A percentile compares a stretch with the other conserved stretches of the same genome.
Evolutionary conservation across 2,888 invertebrate species (phyloP).

Genomic region (Antheraea yamamai): DNA sequence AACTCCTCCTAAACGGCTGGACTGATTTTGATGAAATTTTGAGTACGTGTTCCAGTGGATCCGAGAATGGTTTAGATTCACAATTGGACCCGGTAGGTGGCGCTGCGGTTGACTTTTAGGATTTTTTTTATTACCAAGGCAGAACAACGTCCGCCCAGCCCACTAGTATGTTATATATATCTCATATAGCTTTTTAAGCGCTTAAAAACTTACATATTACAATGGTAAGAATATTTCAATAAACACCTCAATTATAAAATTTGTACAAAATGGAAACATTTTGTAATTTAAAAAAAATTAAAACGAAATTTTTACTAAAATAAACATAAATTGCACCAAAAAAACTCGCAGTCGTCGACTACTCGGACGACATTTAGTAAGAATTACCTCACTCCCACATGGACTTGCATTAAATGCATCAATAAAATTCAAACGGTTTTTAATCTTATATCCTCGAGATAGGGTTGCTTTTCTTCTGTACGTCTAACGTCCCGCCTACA

Average conservation of each 20-base stretch:
- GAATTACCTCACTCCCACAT: constrained; percentile 66
- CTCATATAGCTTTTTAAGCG: background rate
- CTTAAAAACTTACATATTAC: background rate
- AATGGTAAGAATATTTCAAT: background rate
- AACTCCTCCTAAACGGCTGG: no score
- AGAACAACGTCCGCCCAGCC: no score
- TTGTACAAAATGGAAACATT: background rate
- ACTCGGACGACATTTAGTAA: constrained; percentile 73
- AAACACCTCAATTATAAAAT: background rate
- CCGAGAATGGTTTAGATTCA: no score
- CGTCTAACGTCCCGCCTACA: constrained; percentile 67
- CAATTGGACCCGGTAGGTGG: no score
- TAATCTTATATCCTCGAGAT: constrained; percentile 29
- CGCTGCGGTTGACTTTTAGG: no score
- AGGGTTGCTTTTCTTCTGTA: constrained; percentile 43
- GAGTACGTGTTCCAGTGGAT: no score
- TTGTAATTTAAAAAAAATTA: background rate
- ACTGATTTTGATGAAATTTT: no score
- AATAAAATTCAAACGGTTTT: constrained; percentile 24
- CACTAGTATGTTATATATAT: no score
- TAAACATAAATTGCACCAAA: constrained; percentile 36
- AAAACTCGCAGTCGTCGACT: constrained; percentile 45
- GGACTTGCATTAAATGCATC: constrained; percentile 71
- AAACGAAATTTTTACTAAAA: background rate
- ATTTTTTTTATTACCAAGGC: no score